Evolutionary conservation across 2,113 vertebrate genomes (phyloP).

Genomic region (Oreochromis niloticus): DNA sequence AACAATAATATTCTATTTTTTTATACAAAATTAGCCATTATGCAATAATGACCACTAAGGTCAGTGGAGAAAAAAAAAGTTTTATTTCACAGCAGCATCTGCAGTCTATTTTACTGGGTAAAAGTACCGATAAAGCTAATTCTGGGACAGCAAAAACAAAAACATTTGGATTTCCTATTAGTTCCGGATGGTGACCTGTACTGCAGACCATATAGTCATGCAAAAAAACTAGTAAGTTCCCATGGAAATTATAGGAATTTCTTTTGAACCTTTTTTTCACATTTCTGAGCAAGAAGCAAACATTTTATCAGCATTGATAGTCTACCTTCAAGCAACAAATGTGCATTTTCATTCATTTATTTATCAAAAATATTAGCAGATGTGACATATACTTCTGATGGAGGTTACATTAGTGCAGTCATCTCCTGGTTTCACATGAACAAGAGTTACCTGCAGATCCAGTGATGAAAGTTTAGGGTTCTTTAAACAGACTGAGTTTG

Average conservation of each 20-base stretch:
- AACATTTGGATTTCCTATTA: slow-evolving; percentile 36
- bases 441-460: not conserved
- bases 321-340: not conserved
- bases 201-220: not conserved
- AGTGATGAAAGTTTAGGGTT: not conserved
- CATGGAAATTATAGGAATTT: not conserved
- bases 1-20: not conserved
- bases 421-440: not conserved
- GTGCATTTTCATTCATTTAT: not conserved
- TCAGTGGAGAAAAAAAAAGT: not conserved
- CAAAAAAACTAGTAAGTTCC: not conserved
- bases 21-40: not conserved
- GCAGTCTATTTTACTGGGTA: not conserved
- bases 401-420: not conserved
- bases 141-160: slow-evolving; percentile 2
- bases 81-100: slow-evolving; percentile 32
- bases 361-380: not conserved
- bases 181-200: not conserved
- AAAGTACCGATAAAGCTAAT: slow-evolving; percentile 3
- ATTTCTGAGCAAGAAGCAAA: not conserved
- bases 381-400: not conserved
- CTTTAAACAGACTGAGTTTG: not conserved
- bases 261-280: not conserved
- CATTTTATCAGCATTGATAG: not conserved
- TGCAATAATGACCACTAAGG: not conserved